Evolutionary conservation across 1,140 invertebrate species (phyloP).

Genomic region (Rhizoglyphus robini): DNA sequence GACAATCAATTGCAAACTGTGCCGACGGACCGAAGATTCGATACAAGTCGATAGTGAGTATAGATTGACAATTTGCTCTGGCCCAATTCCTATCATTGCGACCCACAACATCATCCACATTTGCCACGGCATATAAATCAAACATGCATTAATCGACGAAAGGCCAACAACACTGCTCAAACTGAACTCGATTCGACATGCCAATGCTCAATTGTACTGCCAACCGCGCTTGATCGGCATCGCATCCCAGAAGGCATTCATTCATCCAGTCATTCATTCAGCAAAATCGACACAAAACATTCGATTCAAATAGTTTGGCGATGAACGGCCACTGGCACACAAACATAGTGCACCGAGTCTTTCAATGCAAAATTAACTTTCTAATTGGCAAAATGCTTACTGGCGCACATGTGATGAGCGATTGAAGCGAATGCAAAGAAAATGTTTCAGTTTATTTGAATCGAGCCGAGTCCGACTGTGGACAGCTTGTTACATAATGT

Average conservation of each 20-base stretch:
- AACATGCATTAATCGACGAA: background rate
- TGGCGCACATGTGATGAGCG: background rate
- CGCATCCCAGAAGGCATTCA: too few species aligned
- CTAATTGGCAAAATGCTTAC: background rate
- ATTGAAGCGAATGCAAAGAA: too few species aligned
- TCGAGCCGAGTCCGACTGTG: too few species aligned
- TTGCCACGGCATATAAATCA: background rate
- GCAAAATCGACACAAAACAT: too few species aligned
- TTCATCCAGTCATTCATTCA: too few species aligned
- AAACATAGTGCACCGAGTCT: background rate
- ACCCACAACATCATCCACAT: background rate
- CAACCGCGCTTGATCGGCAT: too few species aligned
- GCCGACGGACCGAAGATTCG: background rate
- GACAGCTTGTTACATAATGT: too few species aligned
- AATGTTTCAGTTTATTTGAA: too few species aligned
- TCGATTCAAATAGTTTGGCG: background rate
- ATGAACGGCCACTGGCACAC: background rate
- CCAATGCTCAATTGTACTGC: too few species aligned
- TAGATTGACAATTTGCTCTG: background rate
- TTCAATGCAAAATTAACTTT: background rate
- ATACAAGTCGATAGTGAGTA: background rate
- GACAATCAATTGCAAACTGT: background rate
- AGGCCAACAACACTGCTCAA: background rate
- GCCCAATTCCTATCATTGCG: background rate
- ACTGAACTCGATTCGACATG: too few species aligned